Evolutionary conservation across 2,113 vertebrate genomes (phyloP).

Genomic region (Spea bombifrons): DNA sequence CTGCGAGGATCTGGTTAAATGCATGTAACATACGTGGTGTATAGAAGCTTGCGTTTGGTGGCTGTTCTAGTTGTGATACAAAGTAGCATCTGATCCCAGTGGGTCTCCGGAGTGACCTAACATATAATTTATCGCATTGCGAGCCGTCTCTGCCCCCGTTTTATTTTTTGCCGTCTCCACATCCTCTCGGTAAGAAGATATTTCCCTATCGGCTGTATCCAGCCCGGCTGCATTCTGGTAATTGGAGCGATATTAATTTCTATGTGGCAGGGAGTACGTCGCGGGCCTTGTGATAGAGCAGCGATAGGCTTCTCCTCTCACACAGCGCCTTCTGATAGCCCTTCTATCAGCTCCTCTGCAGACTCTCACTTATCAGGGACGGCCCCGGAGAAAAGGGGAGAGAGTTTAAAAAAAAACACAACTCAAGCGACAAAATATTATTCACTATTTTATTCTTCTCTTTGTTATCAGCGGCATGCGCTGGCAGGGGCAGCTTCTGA

Average conservation of each 20-base stretch:
- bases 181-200: slow-evolving; percentile 73
- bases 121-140: too few species aligned
- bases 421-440: slow-evolving; percentile 85
- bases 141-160: not conserved
- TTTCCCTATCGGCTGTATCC: slow-evolving; percentile 78
- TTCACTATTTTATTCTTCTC: slow-evolving; percentile 46
- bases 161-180: slow-evolving; percentile 55
- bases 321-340: slow-evolving; percentile 78
- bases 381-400: slow-evolving; percentile 81
- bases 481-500: slow-evolving; percentile 57
- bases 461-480: slow-evolving; percentile 61
- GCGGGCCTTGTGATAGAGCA: slow-evolving; percentile 73
- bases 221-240: slow-evolving; percentile 81
- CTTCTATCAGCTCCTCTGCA: slow-evolving; percentile 86
- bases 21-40: too few species aligned
- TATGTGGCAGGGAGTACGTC: slow-evolving; percentile 75
- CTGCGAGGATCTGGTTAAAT: too few species aligned
- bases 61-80: too few species aligned
- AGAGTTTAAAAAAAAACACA: slow-evolving; percentile 55
- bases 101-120: too few species aligned
- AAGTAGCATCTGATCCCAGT: too few species aligned
- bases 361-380: slow-evolving; percentile 86
- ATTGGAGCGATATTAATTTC: slow-evolving; percentile 87
- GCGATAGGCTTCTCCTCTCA: slow-evolving; percentile 74
- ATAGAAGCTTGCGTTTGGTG: too few species aligned